phyloP scores from a whole-genome alignment of 2,797 vertebrate species.

The Vireo griseus region DNA sequence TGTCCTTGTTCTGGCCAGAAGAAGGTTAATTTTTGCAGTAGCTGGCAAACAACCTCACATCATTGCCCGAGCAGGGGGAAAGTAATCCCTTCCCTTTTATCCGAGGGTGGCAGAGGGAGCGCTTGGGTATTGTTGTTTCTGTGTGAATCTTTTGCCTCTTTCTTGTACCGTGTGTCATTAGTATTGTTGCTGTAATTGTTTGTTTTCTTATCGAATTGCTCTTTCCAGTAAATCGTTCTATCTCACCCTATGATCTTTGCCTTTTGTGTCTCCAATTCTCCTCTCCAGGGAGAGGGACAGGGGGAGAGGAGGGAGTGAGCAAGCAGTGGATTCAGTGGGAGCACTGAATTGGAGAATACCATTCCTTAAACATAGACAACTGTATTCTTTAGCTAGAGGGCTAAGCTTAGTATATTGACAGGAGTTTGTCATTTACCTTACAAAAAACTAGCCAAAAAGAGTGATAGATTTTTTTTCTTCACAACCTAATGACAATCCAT shows the following conservation, averaged over 20 bases:
- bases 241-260: background rate
- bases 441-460: background rate
- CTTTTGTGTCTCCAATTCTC: background rate
- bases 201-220: background rate
- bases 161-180: background rate
- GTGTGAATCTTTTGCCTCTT: background rate
- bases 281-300: background rate
- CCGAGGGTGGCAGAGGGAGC: background rate
- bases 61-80: background rate
- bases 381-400: background rate
- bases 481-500: background rate
- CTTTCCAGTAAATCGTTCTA: background rate
- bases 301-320: background rate
- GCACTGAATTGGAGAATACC: background rate
- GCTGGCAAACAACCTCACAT: accelerated
- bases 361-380: background rate
- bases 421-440: background rate
- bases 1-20: background rate
- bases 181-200: background rate
- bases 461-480: background rate
- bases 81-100: background rate
- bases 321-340: background rate
- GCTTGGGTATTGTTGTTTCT: background rate
- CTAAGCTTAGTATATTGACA: background rate
- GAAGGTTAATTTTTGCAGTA: background rate